These are phyloP conservation scores for Araneus ventricosus DNA, from an alignment of 1,140 invertebrate genomes.

Conservation along the genomic window DNA sequence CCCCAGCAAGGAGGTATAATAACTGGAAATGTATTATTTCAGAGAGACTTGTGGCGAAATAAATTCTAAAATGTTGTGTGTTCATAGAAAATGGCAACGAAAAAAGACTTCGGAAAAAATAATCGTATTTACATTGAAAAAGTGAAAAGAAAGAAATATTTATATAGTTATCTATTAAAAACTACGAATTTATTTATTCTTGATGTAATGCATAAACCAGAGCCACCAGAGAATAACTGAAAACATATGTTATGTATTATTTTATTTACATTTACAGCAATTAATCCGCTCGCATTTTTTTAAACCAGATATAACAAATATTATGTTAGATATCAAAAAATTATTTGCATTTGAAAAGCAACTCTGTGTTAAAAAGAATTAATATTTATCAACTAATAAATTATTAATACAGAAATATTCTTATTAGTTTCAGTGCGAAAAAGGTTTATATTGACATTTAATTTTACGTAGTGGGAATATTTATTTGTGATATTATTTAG, in stretches of 20 bases:
- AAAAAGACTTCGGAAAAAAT: too few species aligned
- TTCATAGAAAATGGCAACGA: background rate
- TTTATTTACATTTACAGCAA: background rate
- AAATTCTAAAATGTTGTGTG: background rate
- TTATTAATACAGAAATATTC: too few species aligned
- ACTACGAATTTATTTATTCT: background rate
- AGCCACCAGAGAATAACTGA: background rate
- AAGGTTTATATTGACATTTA: too few species aligned
- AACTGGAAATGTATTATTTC: background rate
- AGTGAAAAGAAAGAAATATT: too few species aligned
- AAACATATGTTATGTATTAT: background rate
- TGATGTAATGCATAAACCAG: background rate
- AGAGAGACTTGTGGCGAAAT: background rate
- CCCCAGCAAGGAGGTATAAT: background rate
- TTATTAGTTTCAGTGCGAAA: too few species aligned
- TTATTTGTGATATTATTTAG: too few species aligned
- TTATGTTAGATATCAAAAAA: too few species aligned
- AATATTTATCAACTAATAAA: too few species aligned
- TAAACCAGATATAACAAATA: too few species aligned
- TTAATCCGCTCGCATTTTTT: background rate
- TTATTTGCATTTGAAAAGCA: too few species aligned
- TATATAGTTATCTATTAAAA: background rate
- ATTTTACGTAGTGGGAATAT: too few species aligned
- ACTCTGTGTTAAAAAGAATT: too few species aligned
- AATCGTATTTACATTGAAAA: background rate